Evolutionary conservation across 2,888 invertebrate genomes (phyloP), one percentile per base, ranked within the genome.

Genomic region (Globia sparganii): DNA sequence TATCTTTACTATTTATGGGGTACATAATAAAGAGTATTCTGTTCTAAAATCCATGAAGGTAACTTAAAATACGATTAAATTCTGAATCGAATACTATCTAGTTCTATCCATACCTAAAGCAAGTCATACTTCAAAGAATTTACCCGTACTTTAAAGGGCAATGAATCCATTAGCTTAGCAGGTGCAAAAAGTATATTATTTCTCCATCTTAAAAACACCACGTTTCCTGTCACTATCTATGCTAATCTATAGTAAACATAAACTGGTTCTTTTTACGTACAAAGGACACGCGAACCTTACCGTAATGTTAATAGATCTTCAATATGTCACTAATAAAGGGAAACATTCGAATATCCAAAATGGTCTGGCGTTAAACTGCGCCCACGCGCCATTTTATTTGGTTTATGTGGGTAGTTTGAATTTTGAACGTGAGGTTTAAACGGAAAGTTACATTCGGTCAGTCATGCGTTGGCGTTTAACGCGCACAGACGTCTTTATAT

Each of bases 381-480:
- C 88, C 88, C 75, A 89, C 88, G 75, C 77, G 18, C 2, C 11
- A 59, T 64, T 74, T 84, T 83, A 81, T 89, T 88, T 88, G 81
- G 80, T 73, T 81, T 61, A 87, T 72, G 90, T 89, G 87, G 88
- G 88, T 88, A 88, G 88, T 85, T 85, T 43, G 76, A 86, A 87
- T 87, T 86, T 89, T 77, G 85, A 88, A 86, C 68, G 75, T 70
- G 61, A 77, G 49, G 77, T 84, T 88, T 77, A 69, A 80, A 86
- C 83, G 82, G 84, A 85, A 81, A 79, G 78, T 77, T 79, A 83
- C 76, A 80, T 85, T 70, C 86, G 86, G 84, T 87, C 89, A 91
- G 80, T 91, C 80, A 77, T 75, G 92, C 90, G 92, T 92, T 89
- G 93, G 92, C 89, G 92, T 87, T 79, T 69, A 86, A 80, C 77